Percentiles rank a stretch among this genome's conserved stretches.
These are phyloP conservation scores for Psittacus erithacus DNA, from an alignment of 2,113 vertebrate genomes.

Conservation along the genomic window DNA sequence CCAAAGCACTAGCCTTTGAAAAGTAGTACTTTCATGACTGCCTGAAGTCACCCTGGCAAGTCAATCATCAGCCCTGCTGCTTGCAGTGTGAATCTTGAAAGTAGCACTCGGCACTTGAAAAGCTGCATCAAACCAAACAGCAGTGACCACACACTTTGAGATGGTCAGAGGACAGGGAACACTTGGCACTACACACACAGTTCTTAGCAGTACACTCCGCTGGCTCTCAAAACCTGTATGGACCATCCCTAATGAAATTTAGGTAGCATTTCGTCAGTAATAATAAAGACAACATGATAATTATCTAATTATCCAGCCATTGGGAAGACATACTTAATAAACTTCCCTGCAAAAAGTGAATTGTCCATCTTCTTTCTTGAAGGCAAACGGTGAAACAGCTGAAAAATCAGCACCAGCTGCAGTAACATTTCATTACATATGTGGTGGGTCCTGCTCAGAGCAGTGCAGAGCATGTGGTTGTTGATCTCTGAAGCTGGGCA, in stretches of 20 bases:
- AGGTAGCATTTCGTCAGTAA: not conserved
- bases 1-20: conserved; percentile 44
- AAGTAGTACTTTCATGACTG: conserved; percentile 37
- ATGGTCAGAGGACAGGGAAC: conserved; percentile 18
- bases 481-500: not conserved
- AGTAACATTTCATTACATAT: not conserved
- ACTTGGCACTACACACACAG: not conserved
- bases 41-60: conserved; percentile 41
- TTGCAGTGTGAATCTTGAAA: conserved; percentile 41
- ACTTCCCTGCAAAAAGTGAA: not conserved
- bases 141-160: conserved; percentile 11
- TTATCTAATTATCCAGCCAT: not conserved
- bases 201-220: not conserved
- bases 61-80: conserved; percentile 52
- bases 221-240: not conserved
- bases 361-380: not conserved
- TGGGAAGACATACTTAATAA: not conserved
- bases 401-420: not conserved
- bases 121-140: conserved; percentile 44
- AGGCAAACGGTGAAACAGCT: not conserved
- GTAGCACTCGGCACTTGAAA: not conserved
- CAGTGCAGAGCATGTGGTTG: not conserved
- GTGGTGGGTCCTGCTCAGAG: not conserved
- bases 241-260: not conserved
- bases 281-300: not conserved